A percentile compares a stretch with the other conserved stretches of the same genome.
Evolutionary conservation across 2,113 vertebrate genomes (phyloP).

Genomic region (Nesogale talazaci): DNA sequence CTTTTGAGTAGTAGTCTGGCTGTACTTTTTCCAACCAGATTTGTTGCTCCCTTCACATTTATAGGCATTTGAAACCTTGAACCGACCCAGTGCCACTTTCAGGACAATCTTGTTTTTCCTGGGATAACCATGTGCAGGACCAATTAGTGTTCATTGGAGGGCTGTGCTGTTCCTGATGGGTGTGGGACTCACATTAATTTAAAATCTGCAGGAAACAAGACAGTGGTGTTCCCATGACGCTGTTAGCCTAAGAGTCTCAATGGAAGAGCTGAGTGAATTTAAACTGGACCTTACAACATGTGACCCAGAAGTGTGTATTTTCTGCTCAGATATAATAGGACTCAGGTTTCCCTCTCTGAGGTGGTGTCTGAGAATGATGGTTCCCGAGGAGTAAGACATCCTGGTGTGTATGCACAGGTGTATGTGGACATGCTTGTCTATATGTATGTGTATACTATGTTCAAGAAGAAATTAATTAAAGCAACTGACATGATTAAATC

Average conservation of each 20-base stretch:
- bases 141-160: slow-evolving; percentile 61
- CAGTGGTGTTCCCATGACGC: slow-evolving; percentile 18
- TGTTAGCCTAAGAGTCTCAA: slow-evolving; percentile 8
- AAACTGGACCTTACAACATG: background rate
- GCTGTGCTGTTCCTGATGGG: slow-evolving; percentile 22
- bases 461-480: background rate
- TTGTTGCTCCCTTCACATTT: background rate
- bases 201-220: slow-evolving; percentile 48
- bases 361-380: background rate
- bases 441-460: background rate
- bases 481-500: background rate
- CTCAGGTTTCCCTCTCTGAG: background rate
- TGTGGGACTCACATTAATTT: slow-evolving; percentile 59
- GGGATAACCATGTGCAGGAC: slow-evolving; percentile 38
- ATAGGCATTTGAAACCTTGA: slow-evolving; percentile 10
- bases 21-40: too few relatives aligned
- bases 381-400: background rate
- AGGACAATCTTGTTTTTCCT: slow-evolving; percentile 42
- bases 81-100: slow-evolving; percentile 41
- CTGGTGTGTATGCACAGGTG: background rate
- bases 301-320: background rate
- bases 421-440: background rate
- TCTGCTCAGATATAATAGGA: background rate
- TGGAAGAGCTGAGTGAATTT: slow-evolving; percentile 44
- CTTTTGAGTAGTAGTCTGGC: too few relatives aligned